Evolutionary conservation across 2,797 vertebrate genomes (phyloP).

Genomic region (Podarcis siculus): DNA sequence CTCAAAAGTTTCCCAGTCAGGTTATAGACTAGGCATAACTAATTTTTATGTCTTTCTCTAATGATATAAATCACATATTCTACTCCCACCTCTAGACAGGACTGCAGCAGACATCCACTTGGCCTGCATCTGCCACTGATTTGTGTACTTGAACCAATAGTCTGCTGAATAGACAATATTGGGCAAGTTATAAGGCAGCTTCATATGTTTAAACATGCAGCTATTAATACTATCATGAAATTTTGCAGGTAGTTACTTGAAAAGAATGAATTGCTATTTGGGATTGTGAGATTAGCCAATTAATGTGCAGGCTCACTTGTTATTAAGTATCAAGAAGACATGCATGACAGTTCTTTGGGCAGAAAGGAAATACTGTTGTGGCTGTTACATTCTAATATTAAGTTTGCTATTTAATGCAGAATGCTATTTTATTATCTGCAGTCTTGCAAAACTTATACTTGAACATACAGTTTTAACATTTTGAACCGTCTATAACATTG

Average conservation of each 20-base stretch:
- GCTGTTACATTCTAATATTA: background rate
- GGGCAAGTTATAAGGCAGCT: background rate
- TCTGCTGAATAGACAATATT: background rate
- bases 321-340: constrained; percentile 7
- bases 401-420: background rate
- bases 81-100: no score
- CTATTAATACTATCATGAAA: background rate
- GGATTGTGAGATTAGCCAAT: background rate
- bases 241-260: background rate
- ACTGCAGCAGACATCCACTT: background rate
- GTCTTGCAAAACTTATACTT: background rate
- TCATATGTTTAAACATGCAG: background rate
- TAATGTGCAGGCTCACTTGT: constrained; percentile 47
- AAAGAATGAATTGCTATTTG: background rate
- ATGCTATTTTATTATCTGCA: background rate
- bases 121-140: background rate
- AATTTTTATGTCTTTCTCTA: background rate
- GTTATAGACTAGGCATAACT: background rate
- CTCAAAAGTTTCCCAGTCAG: background rate
- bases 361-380: background rate
- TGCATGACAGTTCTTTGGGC: background rate
- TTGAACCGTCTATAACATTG: background rate
- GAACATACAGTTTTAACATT: background rate
- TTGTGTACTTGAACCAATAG: no score
- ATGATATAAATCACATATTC: background rate